Conservation (phyloP, 1,140 invertebrate genomes). For the Drosophila serrata region DNA sequence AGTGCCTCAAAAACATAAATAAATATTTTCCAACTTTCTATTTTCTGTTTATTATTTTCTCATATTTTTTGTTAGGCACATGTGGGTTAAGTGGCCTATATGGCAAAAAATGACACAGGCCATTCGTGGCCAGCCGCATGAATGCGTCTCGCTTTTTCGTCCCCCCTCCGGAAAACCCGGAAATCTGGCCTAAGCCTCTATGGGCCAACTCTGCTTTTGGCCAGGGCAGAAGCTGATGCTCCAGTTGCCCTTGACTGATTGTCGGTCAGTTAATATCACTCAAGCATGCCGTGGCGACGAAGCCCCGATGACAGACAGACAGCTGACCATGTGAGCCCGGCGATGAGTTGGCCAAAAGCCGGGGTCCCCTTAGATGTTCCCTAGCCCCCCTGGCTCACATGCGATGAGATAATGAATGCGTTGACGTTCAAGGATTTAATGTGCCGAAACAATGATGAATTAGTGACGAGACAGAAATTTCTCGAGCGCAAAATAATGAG, state of each 20-base stretch:
- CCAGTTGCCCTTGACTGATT: slow-evolving; percentile 73
- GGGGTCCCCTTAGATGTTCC: not conserved
- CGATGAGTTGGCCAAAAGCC: slow-evolving; percentile 76
- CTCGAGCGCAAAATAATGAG: slow-evolving; percentile 83
- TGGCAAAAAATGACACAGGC: slow-evolving; percentile 46
- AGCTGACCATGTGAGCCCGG: slow-evolving; percentile 60
- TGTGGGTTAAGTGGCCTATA: slow-evolving; percentile 26
- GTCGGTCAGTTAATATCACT: slow-evolving; percentile 84
- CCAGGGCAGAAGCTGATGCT: slow-evolving; percentile 25
- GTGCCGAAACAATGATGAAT: slow-evolving; percentile 84
- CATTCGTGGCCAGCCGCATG: slow-evolving; percentile 52
- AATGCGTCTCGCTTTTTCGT: slow-evolving; percentile 46
- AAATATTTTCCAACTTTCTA: not conserved
- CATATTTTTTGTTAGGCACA: not conserved
- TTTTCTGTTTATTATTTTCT: not conserved
- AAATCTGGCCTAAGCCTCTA: slow-evolving; percentile 74
- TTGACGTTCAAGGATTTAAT: slow-evolving; percentile 84
- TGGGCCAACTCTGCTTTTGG: slow-evolving; percentile 41
- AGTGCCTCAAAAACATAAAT: not conserved
- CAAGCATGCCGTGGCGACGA: slow-evolving; percentile 67
- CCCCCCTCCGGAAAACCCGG: not conserved
- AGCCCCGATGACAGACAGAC: slow-evolving; percentile 48
- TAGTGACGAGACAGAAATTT: slow-evolving; percentile 84
- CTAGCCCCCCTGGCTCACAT: slow-evolving; percentile 26
- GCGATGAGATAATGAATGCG: slow-evolving; percentile 81